Conservation (phyloP, 2,113 vertebrate species). For the Poecile atricapillus region DNA sequence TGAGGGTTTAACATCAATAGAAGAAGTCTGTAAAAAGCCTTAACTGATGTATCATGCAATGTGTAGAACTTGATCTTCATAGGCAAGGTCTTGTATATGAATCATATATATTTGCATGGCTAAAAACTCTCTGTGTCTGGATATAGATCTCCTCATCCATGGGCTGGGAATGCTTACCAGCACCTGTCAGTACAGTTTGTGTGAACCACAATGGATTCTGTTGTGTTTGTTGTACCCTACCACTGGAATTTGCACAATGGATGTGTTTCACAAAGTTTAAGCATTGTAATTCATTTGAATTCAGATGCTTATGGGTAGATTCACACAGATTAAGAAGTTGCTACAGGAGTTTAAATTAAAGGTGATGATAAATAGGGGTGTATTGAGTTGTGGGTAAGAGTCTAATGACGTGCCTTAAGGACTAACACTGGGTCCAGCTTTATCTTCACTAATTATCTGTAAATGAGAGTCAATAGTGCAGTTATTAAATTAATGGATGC, state of each 20-base stretch:
- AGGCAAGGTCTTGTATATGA: background rate
- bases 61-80: background rate
- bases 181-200: background rate
- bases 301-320: background rate
- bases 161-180: background rate
- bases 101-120: background rate
- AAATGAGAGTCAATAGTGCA: conserved; percentile 41
- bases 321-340: background rate
- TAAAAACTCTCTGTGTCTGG: background rate
- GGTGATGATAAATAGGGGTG: conserved; percentile 14
- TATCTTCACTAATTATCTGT: conserved; percentile 34
- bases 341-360: conserved; percentile 41
- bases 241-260: background rate
- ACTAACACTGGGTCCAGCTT: background rate
- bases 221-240: background rate
- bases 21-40: background rate
- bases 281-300: background rate
- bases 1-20: background rate
- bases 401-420: background rate
- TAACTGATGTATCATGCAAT: background rate
- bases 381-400: background rate
- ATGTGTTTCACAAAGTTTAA: background rate
- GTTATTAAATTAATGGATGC: conserved; percentile 50
- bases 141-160: background rate
- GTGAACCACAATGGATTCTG: background rate